Evolutionary conservation across 2,888 invertebrate species (phyloP).

Genomic region (Orthosia cruda): DNA sequence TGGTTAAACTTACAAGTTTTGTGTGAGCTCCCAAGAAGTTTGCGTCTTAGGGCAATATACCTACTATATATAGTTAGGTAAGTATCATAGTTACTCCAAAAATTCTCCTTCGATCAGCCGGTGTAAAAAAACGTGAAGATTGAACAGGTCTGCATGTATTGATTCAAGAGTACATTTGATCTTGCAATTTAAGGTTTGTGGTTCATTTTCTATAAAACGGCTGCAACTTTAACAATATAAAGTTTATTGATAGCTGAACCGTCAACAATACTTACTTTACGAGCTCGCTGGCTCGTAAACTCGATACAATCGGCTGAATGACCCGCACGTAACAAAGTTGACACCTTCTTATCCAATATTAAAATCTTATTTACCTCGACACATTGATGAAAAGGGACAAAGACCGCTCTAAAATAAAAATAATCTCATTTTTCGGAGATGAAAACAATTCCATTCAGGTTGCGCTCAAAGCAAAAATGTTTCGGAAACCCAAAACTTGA

Average conservation of each 20-base stretch:
- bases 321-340: conserved; percentile 65
- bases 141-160: conserved; percentile 10
- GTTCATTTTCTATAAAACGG: conserved; percentile 23
- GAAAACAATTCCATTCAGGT: conserved; percentile 55
- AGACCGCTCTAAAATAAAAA: conserved; percentile 69
- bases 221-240: conserved; percentile 39
- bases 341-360: conserved; percentile 79
- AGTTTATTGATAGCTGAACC: conserved; percentile 56
- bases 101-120: too few species aligned
- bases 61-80: too few species aligned
- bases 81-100: too few species aligned
- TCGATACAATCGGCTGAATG: conserved; percentile 48
- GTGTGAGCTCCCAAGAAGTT: not conserved
- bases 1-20: conserved; percentile 28
- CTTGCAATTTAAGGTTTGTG: conserved; percentile 17
- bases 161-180: conserved; percentile 6
- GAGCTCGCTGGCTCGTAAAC: conserved; percentile 57
- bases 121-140: conserved; percentile 4
- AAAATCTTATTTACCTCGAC: conserved; percentile 80
- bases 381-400: conserved; percentile 70
- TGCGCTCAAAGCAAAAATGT: conserved; percentile 55
- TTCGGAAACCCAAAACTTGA: conserved; percentile 45
- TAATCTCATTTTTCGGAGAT: conserved; percentile 60
- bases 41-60: not conserved
- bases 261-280: conserved; percentile 54